These are phyloP conservation scores for Zhuqinia jingwanae DNA, from an alignment of 2,888 invertebrate genomes.

Conservation along the genomic window DNA sequence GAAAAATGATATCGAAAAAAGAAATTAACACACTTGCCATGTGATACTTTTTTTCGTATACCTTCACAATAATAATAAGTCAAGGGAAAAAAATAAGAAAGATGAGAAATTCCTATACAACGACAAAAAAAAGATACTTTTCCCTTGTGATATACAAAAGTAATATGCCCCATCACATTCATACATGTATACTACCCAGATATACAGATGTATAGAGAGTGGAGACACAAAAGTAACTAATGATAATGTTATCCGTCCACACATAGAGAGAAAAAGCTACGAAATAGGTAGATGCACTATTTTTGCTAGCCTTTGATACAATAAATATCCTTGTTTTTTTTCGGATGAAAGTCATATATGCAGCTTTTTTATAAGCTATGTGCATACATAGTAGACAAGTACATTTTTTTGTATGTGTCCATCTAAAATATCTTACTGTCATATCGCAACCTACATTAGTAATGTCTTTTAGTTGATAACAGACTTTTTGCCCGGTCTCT, in stretches of 20 bases:
- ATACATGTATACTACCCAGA: too few species aligned
- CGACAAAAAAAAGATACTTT: not conserved
- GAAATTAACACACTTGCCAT: slow-evolving; percentile 52
- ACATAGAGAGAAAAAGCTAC: not conserved
- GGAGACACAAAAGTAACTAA: slow-evolving; percentile 22
- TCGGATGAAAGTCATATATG: not conserved
- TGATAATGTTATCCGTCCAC: slow-evolving; percentile 9
- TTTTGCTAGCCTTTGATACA: too few species aligned
- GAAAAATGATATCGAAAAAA: slow-evolving; percentile 56
- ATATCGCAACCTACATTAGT: slow-evolving; percentile 7
- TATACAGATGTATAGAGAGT: too few species aligned
- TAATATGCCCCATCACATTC: slow-evolving; percentile 37
- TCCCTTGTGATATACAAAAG: slow-evolving; percentile 2
- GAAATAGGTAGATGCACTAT: not conserved
- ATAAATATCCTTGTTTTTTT: too few species aligned
- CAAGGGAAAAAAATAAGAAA: not conserved
- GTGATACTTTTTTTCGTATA: slow-evolving; percentile 34
- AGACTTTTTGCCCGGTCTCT: not conserved
- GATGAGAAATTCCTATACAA: not conserved
- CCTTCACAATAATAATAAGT: slow-evolving; percentile 14
- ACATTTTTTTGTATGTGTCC: not conserved
- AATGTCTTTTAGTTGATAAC: slow-evolving; percentile 15
- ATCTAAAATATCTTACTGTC: not conserved
- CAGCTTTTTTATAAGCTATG: slow-evolving; percentile 15
- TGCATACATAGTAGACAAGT: not conserved